These are phyloP conservation scores for Chrysolina haemoptera DNA, from an alignment of 2,888 invertebrate species.

Conservation along the genomic window DNA sequence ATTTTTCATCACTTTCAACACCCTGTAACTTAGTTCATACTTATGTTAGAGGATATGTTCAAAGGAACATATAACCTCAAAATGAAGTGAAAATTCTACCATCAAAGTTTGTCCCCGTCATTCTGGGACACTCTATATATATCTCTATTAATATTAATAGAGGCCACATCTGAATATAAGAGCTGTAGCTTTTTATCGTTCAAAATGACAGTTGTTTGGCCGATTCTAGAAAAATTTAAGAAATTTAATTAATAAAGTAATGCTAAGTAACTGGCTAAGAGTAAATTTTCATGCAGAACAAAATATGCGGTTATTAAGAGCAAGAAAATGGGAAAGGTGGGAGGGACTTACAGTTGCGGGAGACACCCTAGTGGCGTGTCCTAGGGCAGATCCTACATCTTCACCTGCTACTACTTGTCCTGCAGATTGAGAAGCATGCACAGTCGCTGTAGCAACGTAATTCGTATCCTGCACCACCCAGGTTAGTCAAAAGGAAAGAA, in stretches of 20 bases:
- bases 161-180: no score
- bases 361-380: conserved; percentile 87
- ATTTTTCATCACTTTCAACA: no score
- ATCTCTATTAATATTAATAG: no score
- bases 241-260: conserved; percentile 85
- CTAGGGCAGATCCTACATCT: conserved; percentile 75
- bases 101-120: no score
- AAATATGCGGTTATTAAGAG: conserved; percentile 1
- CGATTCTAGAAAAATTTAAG: conserved; percentile 72
- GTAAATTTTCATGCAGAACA: conserved; percentile 85
- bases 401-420: conserved; percentile 66
- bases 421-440: conserved; percentile 67
- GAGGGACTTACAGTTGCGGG: conserved; percentile 88
- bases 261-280: conserved; percentile 98
- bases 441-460: conserved; percentile 73
- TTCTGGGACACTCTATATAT: no score
- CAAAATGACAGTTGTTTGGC: no score
- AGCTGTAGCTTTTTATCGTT: no score
- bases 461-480: conserved; percentile 67
- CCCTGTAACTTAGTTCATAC: no score
- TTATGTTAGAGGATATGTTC: no score
- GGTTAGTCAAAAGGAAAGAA: conserved; percentile 36
- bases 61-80: no score
- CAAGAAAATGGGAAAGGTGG: conserved; percentile 25
- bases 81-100: no score